Base-by-base conservation (phyloP, 2,888 invertebrate species). In the Volucella inflata region DNA sequence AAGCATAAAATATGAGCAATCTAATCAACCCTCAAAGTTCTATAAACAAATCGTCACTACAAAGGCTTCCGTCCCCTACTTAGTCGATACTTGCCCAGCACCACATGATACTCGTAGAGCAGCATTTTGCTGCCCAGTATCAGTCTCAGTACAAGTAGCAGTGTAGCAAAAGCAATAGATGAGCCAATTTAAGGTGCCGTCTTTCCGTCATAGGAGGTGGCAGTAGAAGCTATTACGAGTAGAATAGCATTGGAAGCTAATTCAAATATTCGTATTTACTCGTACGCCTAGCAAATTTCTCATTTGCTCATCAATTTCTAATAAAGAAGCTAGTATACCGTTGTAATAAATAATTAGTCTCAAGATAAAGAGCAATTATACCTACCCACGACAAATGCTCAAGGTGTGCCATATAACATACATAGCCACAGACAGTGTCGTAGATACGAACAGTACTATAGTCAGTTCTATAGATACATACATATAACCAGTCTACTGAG, bases 21-120 rank as follows among this genome's bases (percentile, higher is more conserved):
- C 64, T 70, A 65, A 65, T 84, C 84, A 84, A 79, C 79, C 84
- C 84, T 74, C 84, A 67, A 30, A 50, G 75, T 55, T 62, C 48
- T 42, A 55, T 60, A 59, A 38, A 64, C 44, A 60, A 21, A 55
- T 57, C 57, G 74, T 70, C 75, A 79, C 46, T 79, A 60, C 36
- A 80, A 76, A 44, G 84, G 84, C 80, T 84, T 84, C 84, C 80
- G 80, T 71, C 64, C 53, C 12, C 50, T 30, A 30, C 55, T 16
- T 50, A 9, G 51, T 50, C 65, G 46, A 48, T 17, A 46, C 11
- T 14, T 11, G 12, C 10, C 30, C 38, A 62, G 21, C 30, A 40
- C 17, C 53, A 44, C 4, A 53, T 44, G 74, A 50, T 30, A 30
- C 30, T 30, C 30, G 30, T 30, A 30, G 30, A 30, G 30, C 30